These are phyloP conservation scores for Puffinus mauretanicus DNA, from an alignment of 2,113 vertebrate species.

Conservation along the genomic window DNA sequence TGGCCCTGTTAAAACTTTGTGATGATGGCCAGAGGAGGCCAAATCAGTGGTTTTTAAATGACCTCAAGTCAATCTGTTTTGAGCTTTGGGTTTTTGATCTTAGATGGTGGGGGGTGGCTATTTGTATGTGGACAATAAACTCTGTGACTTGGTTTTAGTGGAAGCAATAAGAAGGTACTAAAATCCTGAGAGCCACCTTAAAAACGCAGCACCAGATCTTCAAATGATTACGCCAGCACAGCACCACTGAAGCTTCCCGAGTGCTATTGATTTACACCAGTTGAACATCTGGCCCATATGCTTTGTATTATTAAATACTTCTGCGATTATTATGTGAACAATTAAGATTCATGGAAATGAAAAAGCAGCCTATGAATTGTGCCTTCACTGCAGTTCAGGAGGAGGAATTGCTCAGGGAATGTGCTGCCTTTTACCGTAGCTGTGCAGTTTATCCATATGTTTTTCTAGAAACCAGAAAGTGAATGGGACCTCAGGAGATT, in stretches of 20 bases:
- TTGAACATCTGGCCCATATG: conserved; percentile 62
- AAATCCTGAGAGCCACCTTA: conserved; percentile 55
- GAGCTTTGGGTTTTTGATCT: neutral
- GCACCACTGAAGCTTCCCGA: neutral
- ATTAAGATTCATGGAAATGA: conserved; percentile 58
- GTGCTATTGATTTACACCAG: conserved; percentile 56
- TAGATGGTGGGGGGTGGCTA: neutral
- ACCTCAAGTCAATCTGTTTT: neutral
- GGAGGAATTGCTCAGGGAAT: neutral
- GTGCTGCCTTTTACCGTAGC: neutral
- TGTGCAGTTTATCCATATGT: neutral
- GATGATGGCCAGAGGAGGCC: neutral
- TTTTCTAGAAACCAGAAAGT: neutral
- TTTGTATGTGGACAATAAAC: neutral
- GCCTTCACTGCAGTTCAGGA: neutral
- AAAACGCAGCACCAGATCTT: neutral
- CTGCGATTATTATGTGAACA: conserved; percentile 57
- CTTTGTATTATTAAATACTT: conserved; percentile 67
- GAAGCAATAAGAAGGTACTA: neutral
- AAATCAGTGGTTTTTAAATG: neutral
- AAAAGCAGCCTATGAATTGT: conserved; percentile 49
- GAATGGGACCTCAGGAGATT: neutral
- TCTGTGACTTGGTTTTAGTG: conserved; percentile 13
- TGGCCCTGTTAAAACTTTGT: neutral
- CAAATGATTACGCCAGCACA: neutral